Evolutionary conservation across 2,113 vertebrate species (phyloP), one percentile per base, ranked within the genome.

Genomic region (Pitta sordida): DNA sequence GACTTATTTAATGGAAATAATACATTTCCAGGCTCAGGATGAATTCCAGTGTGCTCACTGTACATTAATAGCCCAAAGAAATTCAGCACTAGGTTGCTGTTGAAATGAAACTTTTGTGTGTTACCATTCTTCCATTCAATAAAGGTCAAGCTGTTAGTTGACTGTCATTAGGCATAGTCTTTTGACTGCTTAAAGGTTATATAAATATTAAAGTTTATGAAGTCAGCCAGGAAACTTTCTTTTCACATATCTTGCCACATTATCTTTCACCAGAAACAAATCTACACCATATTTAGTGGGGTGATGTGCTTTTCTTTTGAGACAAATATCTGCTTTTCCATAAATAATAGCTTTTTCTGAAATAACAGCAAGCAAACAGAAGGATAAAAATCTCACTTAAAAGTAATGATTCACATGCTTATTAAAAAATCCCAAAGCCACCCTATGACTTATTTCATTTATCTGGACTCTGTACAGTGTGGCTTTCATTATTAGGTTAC

Each of bases 401-500:
- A 97, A 93, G 46, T 49, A 87, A 95, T 86, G 71, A 96, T 89
- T 96, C 49, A 14, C 70, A 93, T 68, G 85, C 86, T 91, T 95
- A 95, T 88, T 88, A 52, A 78, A 91, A 94, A 75, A 11, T 5
- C 5, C 8, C 44, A 92, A 95, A 96, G 41, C 63, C 58, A 94
- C 49, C 9, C 44, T 90, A 95, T 96, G 93, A 96, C 30, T 78
- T 91, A 95, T 97, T 96, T 83, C 93, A 97, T 98, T 98, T 97
- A 97, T 96, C 91, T 90, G 95, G 92, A 65, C 91, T 97, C 70
- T 87, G 95, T 96, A 96, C 90, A 91, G 87, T 84, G 94, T 94
- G 86, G 92, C 73, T 98, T 98, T 98, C 96, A 96, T 98, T 97
- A 98, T 97, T 96, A 97, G 94, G 96, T 97, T 98, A 98, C 97